Evolutionary conservation across 2,888 invertebrate species (phyloP).

Genomic region (Crossocerus cetratus): DNA sequence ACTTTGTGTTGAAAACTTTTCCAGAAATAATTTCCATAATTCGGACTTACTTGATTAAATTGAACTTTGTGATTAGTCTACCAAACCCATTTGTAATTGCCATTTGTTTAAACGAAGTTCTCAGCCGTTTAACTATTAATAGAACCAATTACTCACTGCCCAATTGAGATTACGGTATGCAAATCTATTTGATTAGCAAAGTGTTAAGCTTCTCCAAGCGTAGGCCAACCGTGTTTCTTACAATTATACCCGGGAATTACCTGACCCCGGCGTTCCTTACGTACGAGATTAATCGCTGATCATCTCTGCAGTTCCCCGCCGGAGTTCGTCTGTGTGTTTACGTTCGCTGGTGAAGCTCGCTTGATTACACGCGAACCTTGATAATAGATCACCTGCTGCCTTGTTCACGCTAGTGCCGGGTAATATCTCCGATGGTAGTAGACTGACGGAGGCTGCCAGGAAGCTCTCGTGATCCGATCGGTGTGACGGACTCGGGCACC

Average conservation of each 20-base stretch:
- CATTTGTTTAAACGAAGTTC: too few relatives aligned
- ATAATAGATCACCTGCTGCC: slow-evolving; percentile 59
- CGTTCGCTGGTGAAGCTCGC: slow-evolving; percentile 52
- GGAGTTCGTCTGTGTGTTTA: slow-evolving; percentile 50
- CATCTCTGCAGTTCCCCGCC: slow-evolving; percentile 46
- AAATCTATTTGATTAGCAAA: too few relatives aligned
- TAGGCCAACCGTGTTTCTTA: not conserved
- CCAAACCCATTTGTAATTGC: too few relatives aligned
- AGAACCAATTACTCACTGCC: too few relatives aligned
- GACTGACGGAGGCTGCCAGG: slow-evolving; percentile 34
- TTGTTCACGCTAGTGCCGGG: slow-evolving; percentile 53
- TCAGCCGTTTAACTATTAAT: too few relatives aligned
- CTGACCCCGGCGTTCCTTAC: slow-evolving; percentile 41
- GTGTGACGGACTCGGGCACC: not conserved
- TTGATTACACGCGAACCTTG: slow-evolving; percentile 60
- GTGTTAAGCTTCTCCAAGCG: not conserved
- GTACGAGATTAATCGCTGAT: slow-evolving; percentile 58
- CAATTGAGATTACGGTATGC: too few relatives aligned
- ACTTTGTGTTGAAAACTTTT: too few relatives aligned
- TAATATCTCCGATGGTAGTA: slow-evolving; percentile 53
- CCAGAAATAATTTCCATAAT: too few relatives aligned
- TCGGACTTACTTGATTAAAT: too few relatives aligned
- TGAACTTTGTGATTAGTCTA: too few relatives aligned
- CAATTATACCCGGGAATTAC: slow-evolving; percentile 15
- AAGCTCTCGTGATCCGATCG: slow-evolving; percentile 28